These are phyloP conservation scores for Sebastolobus altivelis DNA, from an alignment of 2,797 vertebrate species.

Conservation along the genomic window DNA sequence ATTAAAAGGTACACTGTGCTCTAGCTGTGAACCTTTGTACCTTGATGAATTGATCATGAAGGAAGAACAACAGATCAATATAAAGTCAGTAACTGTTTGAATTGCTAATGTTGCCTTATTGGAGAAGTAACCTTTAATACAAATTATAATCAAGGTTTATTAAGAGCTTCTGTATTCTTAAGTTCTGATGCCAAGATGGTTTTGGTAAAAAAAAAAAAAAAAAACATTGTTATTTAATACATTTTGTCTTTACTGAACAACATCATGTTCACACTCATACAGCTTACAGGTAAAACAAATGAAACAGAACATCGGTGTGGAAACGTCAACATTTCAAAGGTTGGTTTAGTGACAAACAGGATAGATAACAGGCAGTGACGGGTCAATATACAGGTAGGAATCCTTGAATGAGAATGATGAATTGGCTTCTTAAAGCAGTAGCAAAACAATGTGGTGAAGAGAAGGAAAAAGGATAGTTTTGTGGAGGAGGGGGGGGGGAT, in stretches of 20 bases:
- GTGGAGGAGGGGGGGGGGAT: conserved; percentile 3
- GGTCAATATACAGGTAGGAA: background rate
- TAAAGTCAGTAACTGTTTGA: background rate
- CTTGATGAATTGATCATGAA: conserved; percentile 10
- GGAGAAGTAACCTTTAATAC: background rate
- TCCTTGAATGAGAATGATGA: background rate
- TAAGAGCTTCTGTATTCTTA: background rate
- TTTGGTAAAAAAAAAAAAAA: background rate
- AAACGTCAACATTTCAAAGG: background rate
- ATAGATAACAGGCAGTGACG: background rate
- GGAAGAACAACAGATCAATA: conserved; percentile 9
- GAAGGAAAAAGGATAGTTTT: background rate
- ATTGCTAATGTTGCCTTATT: background rate
- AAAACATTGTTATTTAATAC: no score
- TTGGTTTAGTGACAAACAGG: background rate
- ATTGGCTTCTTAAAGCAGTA: conserved; percentile 6
- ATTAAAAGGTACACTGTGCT: background rate
- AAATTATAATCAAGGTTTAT: background rate
- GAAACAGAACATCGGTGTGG: background rate
- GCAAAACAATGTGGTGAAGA: conserved; percentile 17
- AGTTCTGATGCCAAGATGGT: background rate
- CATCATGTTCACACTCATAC: background rate
- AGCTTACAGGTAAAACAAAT: background rate
- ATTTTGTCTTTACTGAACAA: no score
- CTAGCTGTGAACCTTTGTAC: background rate